Conservation (phyloP, 2,797 vertebrate species). For the Agapornis canus region DNA sequence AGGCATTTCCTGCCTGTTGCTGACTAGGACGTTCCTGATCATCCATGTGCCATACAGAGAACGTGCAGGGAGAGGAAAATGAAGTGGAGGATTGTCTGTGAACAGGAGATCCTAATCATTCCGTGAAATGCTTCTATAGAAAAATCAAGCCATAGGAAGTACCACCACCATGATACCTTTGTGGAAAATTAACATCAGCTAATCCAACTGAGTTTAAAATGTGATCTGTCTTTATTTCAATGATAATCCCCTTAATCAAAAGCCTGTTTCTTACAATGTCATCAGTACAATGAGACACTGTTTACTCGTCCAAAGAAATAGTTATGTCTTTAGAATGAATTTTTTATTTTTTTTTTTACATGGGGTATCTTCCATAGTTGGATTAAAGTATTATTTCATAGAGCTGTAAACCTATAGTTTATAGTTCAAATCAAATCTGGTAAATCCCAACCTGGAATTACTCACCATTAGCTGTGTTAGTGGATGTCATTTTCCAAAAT, state of each 20-base stretch:
- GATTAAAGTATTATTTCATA: neutral
- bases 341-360: neutral
- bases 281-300: neutral
- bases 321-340: neutral
- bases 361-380: neutral
- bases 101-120: neutral
- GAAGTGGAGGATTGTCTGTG: neutral
- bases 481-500: neutral
- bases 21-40: neutral
- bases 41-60: rapidly evolving
- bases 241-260: neutral
- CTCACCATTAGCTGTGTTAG: neutral
- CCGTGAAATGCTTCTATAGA: neutral
- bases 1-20: neutral
- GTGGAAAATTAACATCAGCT: neutral
- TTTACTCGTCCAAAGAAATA: neutral
- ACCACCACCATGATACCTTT: neutral
- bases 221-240: neutral
- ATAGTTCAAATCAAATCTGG: neutral
- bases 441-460: constrained; percentile 20
- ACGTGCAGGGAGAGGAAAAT: neutral
- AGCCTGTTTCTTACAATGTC: neutral
- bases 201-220: neutral
- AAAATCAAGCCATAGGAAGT: neutral
- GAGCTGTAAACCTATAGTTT: neutral